Base-by-base conservation (phyloP, 1,140 invertebrate genomes). In the Tachypleus tridentatus region DNA sequence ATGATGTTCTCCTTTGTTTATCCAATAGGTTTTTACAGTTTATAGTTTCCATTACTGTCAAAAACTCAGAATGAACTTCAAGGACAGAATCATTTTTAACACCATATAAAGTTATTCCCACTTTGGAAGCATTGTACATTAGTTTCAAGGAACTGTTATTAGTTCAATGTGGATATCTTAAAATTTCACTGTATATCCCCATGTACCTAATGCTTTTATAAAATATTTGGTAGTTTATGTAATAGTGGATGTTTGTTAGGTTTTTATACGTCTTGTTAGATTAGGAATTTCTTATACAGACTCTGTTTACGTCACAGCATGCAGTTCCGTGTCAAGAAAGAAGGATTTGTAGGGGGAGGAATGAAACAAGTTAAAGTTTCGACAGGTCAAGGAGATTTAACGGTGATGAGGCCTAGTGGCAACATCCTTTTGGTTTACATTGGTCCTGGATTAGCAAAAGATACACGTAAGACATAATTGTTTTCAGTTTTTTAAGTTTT, bases 301-400 rank as follows among this genome's bases (percentile, higher is more conserved):
- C 29, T 29, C 29, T 62, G 63, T 49, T 65, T 61, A 62, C 49
- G 10, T 74, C 72, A 48, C 69, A 81, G 80, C 49, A 58, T 81
- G 61, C 77, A 79, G 56, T 80, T 78, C 70, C 69, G 70, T 63
- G 79, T 87, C 4, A 86, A 86, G 71, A 87, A 87, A 71, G 82
- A 84, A 74, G 83, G 84, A 1, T 86, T 84, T 82, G 82, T 83
- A 29, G 84, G 85, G 3, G 85, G 84, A 4, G 84, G 83, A 5
- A 80, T 76, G 0, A 76, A 83, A 68, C 77, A 78, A 67, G 74
- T 87, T 0, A 81, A 80, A 70, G 84, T 86, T 66, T 66, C 77
- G 0, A 73, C 77, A 58, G 79, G 74, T 0, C 61, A 60, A 57
- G 77, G 77, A 59, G 78, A 80, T 60, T 62, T 71, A 70, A 79